Evolutionary conservation across 2,113 vertebrate species (phyloP).

Genomic region (Notarius lentiginosus): DNA sequence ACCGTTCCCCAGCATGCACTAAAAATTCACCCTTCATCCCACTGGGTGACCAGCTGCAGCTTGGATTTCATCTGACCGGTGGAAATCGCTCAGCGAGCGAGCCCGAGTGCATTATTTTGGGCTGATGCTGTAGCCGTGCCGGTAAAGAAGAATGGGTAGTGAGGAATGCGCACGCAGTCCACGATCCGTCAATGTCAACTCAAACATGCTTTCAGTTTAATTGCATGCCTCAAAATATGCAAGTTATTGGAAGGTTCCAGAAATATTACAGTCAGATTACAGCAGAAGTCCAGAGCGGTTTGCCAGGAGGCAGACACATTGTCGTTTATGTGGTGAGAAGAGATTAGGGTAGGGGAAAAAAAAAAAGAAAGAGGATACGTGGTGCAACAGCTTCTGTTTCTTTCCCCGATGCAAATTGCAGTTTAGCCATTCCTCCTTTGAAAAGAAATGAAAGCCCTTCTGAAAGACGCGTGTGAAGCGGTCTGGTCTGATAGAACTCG

Average conservation of each 20-base stretch:
- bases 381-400: constrained; percentile 37
- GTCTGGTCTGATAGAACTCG: constrained; percentile 44
- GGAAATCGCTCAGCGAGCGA: constrained; percentile 3
- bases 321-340: constrained; percentile 68
- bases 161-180: neutral
- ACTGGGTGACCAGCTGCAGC: constrained; percentile 20
- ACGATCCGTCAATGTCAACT: constrained; percentile 33
- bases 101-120: constrained; percentile 34
- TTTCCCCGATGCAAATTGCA: constrained; percentile 46
- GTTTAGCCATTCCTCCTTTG: constrained; percentile 61
- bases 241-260: constrained; percentile 58
- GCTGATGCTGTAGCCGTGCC: constrained; percentile 20
- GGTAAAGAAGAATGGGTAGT: constrained; percentile 1
- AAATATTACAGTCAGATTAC: constrained; percentile 58
- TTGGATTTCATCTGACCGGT: constrained; percentile 41
- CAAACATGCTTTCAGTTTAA: constrained; percentile 41
- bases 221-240: constrained; percentile 56
- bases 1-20: constrained; percentile 6
- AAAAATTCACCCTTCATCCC: constrained; percentile 43
- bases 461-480: constrained; percentile 12
- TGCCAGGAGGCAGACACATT: constrained; percentile 52
- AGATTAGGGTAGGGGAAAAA: neutral
- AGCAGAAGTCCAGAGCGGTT: constrained; percentile 60
- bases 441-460: constrained; percentile 54
- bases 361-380: neutral